phyloP scores from a whole-genome alignment of 1,140 invertebrate species.

The Drosophila paulistorum region DNA sequence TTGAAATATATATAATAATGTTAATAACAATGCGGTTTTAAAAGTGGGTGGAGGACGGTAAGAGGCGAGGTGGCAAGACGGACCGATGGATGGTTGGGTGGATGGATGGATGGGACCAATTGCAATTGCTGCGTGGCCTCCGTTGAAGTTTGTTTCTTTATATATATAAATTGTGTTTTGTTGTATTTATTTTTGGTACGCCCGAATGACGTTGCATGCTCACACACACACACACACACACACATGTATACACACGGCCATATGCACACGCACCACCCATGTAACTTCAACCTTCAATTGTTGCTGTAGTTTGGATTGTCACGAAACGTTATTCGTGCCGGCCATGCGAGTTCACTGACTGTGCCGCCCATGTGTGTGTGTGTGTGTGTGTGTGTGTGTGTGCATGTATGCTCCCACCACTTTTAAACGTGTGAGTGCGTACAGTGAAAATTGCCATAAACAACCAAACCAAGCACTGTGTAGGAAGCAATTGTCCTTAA shows the following conservation, averaged over 20 bases:
- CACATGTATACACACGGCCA: constrained; percentile 26
- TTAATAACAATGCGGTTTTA: constrained; percentile 45
- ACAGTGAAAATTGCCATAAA: constrained; percentile 28
- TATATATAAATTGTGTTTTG: constrained; percentile 27
- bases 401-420: constrained; percentile 13
- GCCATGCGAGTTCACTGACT: constrained; percentile 80
- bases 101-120: constrained; percentile 45
- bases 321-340: constrained; percentile 81
- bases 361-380: constrained; percentile 55
- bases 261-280: constrained; percentile 48
- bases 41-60: constrained; percentile 15
- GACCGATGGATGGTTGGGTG: constrained; percentile 36
- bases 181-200: constrained; percentile 64
- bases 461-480: background rate
- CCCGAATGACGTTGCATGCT: constrained; percentile 79
- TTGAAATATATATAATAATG: constrained; percentile 59
- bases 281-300: constrained; percentile 81
- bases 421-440: background rate
- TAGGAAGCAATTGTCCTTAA: too few relatives aligned
- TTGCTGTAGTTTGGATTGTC: constrained; percentile 58
- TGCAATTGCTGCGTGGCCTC: constrained; percentile 74
- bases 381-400: constrained; percentile 22
- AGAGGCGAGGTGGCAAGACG: constrained; percentile 11
- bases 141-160: constrained; percentile 48
- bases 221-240: constrained; percentile 54